Evolutionary conservation across 2,797 vertebrate genomes (phyloP), one percentile per base, ranked within the genome.

Genomic region (Ctenopoma kingsleyae): DNA sequence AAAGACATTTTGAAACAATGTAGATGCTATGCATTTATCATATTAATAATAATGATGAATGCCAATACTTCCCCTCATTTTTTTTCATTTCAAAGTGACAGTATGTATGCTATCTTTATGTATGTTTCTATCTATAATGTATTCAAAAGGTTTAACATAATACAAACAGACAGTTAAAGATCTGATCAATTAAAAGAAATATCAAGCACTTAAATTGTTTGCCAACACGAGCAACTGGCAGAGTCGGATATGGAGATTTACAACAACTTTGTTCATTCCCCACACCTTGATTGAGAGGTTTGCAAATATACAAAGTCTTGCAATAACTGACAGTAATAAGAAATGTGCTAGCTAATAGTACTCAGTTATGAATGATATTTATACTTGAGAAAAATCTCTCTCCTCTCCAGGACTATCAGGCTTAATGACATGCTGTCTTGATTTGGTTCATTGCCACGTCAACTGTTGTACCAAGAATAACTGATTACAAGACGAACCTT

Each of bases 121-220:
- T 19, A n/a, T 19, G 17, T 44, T 16, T 43, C 81, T 73, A 66
- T 84, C 84, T 88, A 86, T 82, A 70, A 91, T 87, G 86, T 80
- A 88, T 88, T 91, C 93, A 86, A 89, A 81, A 79, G 80, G 90
- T 86, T 92, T 68, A 93, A 91, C 87, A 91, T 95, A 95, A 95
- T 95, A 96, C 91, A 91, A 95, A 95, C 92, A 89, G 77, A 96
- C 94, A 94, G 94, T 96, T 96, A 96, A 96, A 96, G 93, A 95
- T 95, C 92, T 89, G 93, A 96, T 96, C 92, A 88, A 93, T 96
- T 96, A 96, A 89, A 97, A 96, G 93, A 96, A 96, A 96, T 90
- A 93, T 87, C 66, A 91, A 94, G 93, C 90, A 91, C 91, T 94
- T 90, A 73, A 87, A 89, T 76, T 62, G 80, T 90, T 89, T 86